Base-by-base conservation (phyloP, 2,888 invertebrate genomes). In the Lasioglossum figueresi region DNA sequence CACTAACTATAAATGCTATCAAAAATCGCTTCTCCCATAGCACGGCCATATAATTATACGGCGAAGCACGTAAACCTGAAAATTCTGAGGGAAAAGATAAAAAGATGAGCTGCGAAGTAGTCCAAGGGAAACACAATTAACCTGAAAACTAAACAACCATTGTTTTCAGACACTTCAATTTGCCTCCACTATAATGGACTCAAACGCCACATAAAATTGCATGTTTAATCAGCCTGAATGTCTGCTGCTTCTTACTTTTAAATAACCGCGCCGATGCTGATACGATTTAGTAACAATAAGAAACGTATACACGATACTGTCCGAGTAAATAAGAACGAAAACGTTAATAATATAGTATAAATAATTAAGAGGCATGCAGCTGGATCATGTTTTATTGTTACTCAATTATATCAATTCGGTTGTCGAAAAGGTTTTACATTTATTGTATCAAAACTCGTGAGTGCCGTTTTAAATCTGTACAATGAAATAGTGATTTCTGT, bases 181-280 rank as follows among this genome's bases (percentile, higher is more conserved):
- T 66, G 34, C 66, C 34, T 66, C 34, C 66, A 66, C 66, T 66
- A 66, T 34, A 66, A 66, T 34, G 34, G 34, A 8, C 19, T 19
- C 10, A 10, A 66, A 66, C 66, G 66, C 66, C 3, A 19, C 16
- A 66, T 34, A 5, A 66, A 66, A 34, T 66, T 34, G 34, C 34
- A 66, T 66, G 34, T 66, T 66, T 66, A 66, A 34, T 34, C 34
- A 34, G 34, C 66, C 63, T 31, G 27, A 63, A 63, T 63, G 63
- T 63, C 16, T 6, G 63, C 16, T 31, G 63, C 63, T 63, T 63
- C 6, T 63, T 63, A 63, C 5, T 63, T 63, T 63, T 63, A 14
- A 63, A 31, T n/a, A 52, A 52, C 23, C 59, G 59, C 27, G 59
- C 27, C 27, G 59, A 59, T 5, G 59, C 27, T 14, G 27, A 27